A percentile compares a stretch with the other conserved stretches of the same genome.
These are phyloP conservation scores for Nemurella pictetii DNA, from an alignment of 2,888 invertebrate species.

Conservation along the genomic window DNA sequence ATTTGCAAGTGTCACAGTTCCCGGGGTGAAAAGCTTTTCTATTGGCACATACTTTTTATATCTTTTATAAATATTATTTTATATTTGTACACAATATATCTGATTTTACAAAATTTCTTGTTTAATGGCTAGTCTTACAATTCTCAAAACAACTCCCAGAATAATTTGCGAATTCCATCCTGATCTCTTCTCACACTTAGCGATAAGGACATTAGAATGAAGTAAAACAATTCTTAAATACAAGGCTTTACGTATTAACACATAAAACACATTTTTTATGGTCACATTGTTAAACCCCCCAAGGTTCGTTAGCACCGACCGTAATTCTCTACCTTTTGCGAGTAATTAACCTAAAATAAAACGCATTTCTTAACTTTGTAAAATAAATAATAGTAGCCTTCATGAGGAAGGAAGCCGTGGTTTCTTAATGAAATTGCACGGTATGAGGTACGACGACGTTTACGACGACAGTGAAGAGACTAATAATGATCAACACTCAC, in stretches of 20 bases:
- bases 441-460: background rate
- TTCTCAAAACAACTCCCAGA: too few relatives aligned
- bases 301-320: background rate
- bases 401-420: background rate
- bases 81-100: too few relatives aligned
- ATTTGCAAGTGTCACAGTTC: too few relatives aligned
- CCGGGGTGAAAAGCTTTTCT: too few relatives aligned
- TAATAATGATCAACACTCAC: background rate
- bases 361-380: conserved; percentile 20
- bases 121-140: too few relatives aligned
- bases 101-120: too few relatives aligned
- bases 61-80: too few relatives aligned
- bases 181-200: background rate
- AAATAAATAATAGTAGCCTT: conserved; percentile 11
- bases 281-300: background rate
- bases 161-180: too few relatives aligned
- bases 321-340: background rate
- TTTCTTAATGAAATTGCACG: conserved; percentile 2
- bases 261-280: background rate
- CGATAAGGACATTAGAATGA: background rate
- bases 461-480: background rate
- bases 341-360: conserved; percentile 28
- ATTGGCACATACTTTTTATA: too few relatives aligned
- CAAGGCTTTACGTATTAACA: conserved; percentile 21
- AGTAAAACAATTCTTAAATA: background rate